Evolutionary conservation across 2,888 invertebrate genomes (phyloP), one percentile per base, ranked within the genome.

Genomic region (Epirrita christyi): DNA sequence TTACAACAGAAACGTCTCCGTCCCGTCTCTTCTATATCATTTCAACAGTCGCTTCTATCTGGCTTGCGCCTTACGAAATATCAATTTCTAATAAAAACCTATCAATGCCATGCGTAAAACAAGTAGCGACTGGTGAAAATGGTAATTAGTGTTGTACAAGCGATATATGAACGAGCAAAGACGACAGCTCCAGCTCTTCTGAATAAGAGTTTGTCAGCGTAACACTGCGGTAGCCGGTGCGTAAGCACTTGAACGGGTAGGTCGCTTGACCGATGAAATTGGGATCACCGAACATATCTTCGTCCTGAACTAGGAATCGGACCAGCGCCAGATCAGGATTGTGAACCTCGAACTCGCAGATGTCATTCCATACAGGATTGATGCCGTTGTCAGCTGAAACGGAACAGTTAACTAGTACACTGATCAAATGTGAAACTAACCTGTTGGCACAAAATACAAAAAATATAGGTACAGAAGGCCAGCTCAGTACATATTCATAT

Each of bases 211-310:
- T 99, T 67, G 95, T 96, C 55, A 99, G 92, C 8, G 96, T 96
- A 11, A 99, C 95, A 82, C 98, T 98, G 54, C 99, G 94, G 85
- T 96, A 98, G 0, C 99, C 99, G 59, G 95, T 94, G 53, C 96
- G 93, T 29, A 97, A 87, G 75, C 97, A 96, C 54, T 93, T 94
- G 70, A 98, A 93, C 0, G 99, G 98, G 89, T 95, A 98, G 9
- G 97, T 97, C 38, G 98, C 97, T 89, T 99, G 99, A 0, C 99
- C 99, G 61, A 99, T 96, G 83, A 99, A 98, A 91, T 98, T 98
- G 9, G 96, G 96, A 75, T 99, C 99, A 0, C 98, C 98, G 87
- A 99, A 99, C 93, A 98, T 97, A 80, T 99, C 99, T 83, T 98
- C 98, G 84, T 98, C 98, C 85, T 97, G 96, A 0, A 98, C 97